Conservation (phyloP, 2,888 invertebrate species). For the Tillus elongatus region DNA sequence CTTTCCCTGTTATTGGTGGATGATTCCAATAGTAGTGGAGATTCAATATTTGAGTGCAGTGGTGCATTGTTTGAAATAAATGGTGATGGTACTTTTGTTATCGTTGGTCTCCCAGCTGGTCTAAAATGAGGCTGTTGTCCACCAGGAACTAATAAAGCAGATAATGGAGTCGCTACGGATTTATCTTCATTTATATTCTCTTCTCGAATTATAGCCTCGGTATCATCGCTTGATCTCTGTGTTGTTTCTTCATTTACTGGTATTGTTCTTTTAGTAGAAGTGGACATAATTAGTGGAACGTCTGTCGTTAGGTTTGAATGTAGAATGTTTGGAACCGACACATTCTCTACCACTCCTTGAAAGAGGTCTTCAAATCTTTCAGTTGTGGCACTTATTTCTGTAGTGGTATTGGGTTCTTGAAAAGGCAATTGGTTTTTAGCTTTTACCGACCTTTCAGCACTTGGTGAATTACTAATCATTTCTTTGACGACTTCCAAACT, state of each 20-base stretch:
- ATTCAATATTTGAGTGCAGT: conserved; percentile 22
- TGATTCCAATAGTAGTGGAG: conserved; percentile 20
- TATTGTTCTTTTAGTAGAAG: no score
- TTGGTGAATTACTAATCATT: no score
- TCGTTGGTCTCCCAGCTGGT: conserved; percentile 47
- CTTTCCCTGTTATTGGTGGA: conserved; percentile 20
- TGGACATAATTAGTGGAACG: no score
- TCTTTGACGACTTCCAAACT: no score
- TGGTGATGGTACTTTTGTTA: conserved; percentile 51
- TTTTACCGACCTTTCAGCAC: no score
- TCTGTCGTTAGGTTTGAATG: conserved; percentile 4
- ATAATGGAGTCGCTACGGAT: conserved; percentile 45
- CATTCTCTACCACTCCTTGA: conserved; percentile 10
- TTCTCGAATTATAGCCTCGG: no score
- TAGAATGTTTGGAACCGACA: conserved; percentile 3
- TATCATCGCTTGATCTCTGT: no score
- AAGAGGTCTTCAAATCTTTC: conserved; percentile 16
- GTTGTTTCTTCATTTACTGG: no score
- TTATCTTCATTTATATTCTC: not conserved
- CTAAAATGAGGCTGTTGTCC: conserved; percentile 43
- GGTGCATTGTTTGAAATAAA: conserved; percentile 28
- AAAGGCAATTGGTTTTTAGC: conserved; percentile 8
- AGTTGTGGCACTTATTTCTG: conserved; percentile 15
- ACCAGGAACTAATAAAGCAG: conserved; percentile 55
- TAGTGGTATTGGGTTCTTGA: conserved; percentile 14